Base-by-base conservation (phyloP, 2,113 vertebrate species). In the Chloropsis hardwickii region DNA sequence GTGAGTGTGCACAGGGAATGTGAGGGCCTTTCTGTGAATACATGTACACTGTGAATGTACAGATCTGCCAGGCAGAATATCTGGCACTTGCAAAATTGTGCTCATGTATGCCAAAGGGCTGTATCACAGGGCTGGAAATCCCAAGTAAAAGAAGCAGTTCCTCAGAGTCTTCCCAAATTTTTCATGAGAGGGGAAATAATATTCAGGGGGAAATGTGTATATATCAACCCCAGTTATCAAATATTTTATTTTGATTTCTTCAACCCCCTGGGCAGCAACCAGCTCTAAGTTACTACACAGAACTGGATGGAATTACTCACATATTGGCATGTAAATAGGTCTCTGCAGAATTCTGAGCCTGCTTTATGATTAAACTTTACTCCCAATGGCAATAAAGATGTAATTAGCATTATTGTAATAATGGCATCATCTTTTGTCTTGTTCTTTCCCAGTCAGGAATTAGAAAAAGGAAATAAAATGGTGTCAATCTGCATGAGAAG, bases 341-440 rank as follows among this genome's bases (percentile, higher is more conserved):
- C 28, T 58, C 57, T 65, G 31, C 37, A 89, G 51, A 44, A 57
- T 80, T 67, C 56, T 65, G 24, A 51, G 29, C 48, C 54, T 85
- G 35, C 42, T 90, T 94, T 92, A 44, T 1, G 5, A 88, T 82
- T 80, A 89, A 94, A 90, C 56, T 58, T 66, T 50, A 84, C 60
- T 64, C n/a, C 31, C 65, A 84, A 58, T 51, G n/a, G 66, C 69
- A 86, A 54, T 90, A 50, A 84, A 90, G 73, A 71, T 42, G 17
- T 80, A 92, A 95, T 93, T 90, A 90, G 87, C 60, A 45, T 82
- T 78, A 95, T 39, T 79, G n/a, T 77, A 94, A 91, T 87, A 89
- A 92, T 35, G 29, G 33, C 48, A 78, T 77, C 35, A 53, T 50
- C 51, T 93, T 91, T 76, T 87, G 42, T 42, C 33, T 71, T 61